These are phyloP conservation scores for Nemotelus nigrinus DNA, from an alignment of 2,888 invertebrate genomes.

Conservation along the genomic window DNA sequence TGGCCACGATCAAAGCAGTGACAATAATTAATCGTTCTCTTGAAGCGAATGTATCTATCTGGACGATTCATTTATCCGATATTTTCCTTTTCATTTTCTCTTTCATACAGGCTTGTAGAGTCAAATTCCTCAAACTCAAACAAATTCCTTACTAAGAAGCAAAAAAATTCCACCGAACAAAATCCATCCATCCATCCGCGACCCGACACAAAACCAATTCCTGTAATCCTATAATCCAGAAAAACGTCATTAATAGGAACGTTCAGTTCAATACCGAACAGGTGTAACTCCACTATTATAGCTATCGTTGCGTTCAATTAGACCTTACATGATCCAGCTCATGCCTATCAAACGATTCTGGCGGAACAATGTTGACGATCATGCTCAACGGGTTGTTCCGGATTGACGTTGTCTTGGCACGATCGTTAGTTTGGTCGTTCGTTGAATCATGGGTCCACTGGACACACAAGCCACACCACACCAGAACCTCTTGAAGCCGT, in stretches of 20 bases:
- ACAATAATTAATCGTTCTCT: no score
- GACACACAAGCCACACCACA: not conserved
- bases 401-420: conserved; percentile 6
- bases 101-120: no score
- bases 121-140: no score
- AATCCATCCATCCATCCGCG: not conserved
- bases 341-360: conserved; percentile 30
- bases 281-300: conserved; percentile 37
- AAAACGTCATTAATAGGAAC: conserved; percentile 46
- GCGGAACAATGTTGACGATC: conserved; percentile 41
- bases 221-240: conserved; percentile 47
- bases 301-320: conserved; percentile 18
- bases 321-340: conserved; percentile 14
- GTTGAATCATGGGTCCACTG: not conserved
- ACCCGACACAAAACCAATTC: not conserved
- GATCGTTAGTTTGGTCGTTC: not conserved
- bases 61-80: no score
- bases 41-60: no score
- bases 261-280: conserved; percentile 46
- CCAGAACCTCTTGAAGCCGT: conserved; percentile 11
- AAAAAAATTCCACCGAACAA: no score
- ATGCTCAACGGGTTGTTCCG: conserved; percentile 39
- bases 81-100: no score
- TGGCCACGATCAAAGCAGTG: no score
- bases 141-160: no score